Conservation (phyloP, 1,140 invertebrate species). For the Centruroides vittatus region DNA sequence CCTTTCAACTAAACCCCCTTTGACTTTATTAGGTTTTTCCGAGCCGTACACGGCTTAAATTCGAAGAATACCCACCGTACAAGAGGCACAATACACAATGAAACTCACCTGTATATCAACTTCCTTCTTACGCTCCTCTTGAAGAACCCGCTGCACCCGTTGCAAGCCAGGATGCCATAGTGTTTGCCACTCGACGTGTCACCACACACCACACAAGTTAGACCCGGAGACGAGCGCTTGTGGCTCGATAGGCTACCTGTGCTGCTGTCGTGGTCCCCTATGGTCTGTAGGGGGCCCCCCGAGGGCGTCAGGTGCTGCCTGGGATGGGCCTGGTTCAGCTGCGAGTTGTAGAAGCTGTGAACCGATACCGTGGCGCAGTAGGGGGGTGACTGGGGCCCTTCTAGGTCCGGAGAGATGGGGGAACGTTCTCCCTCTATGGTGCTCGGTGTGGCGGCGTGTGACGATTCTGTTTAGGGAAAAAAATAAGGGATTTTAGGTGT, state of each 20-base stretch:
- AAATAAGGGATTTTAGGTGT: no score
- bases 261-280: not conserved
- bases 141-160: constrained; percentile 98
- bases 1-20: no score
- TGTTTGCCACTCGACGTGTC: constrained; percentile 95
- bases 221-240: constrained; percentile 25
- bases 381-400: not conserved
- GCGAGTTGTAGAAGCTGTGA: constrained; percentile 3
- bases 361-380: constrained; percentile 4
- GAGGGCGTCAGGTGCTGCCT: not conserved
- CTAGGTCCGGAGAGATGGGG: no score
- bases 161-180: constrained; percentile 97
- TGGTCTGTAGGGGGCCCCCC: not conserved
- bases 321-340: not conserved
- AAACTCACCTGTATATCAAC: constrained; percentile 82
- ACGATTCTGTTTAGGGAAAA: no score
- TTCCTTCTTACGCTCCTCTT: constrained; percentile 91
- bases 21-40: no score
- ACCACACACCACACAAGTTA: constrained; percentile 80
- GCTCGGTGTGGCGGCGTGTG: no score
- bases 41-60: no score
- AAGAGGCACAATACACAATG: not conserved
- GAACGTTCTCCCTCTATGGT: no score
- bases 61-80: no score
- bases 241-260: constrained; percentile 18